Conservation (phyloP, 2,888 invertebrate species). For the Dicyrtomina minuta region DNA sequence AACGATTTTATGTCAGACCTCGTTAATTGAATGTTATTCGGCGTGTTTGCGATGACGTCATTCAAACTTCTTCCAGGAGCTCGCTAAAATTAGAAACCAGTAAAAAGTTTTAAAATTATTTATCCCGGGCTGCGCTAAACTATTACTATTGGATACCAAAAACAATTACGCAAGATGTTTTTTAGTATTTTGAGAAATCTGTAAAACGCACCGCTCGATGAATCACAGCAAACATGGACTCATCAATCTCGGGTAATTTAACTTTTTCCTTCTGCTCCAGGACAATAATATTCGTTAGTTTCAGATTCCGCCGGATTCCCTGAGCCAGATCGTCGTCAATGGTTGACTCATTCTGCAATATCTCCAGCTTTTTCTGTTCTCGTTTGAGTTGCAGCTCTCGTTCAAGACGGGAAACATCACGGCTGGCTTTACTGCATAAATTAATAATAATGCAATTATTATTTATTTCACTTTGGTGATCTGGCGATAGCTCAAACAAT, state of each 20-base stretch:
- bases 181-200: not conserved
- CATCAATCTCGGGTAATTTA: slow-evolving; percentile 66
- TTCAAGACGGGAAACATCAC: slow-evolving; percentile 1
- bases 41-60: slow-evolving; percentile 67
- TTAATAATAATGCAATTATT: not conserved
- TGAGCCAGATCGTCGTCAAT: slow-evolving; percentile 55
- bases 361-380: slow-evolving; percentile 34
- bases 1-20: slow-evolving; percentile 81
- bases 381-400: slow-evolving; percentile 31
- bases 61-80: slow-evolving; percentile 61
- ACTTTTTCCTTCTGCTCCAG: slow-evolving; percentile 60
- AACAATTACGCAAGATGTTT: not conserved
- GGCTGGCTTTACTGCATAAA: not conserved
- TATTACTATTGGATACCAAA: too few species aligned
- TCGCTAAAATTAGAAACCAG: slow-evolving; percentile 42
- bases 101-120: too few species aligned
- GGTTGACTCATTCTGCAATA: slow-evolving; percentile 43
- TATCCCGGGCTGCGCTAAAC: too few species aligned
- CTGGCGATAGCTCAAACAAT: too few species aligned
- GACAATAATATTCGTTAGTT: slow-evolving; percentile 58
- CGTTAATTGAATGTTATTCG: slow-evolving; percentile 64
- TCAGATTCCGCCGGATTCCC: slow-evolving; percentile 57
- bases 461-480: not conserved
- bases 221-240: slow-evolving; percentile 64
- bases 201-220: slow-evolving; percentile 35